Base-by-base conservation (phyloP, 2,888 invertebrate species). In the Mamestra brassicae region DNA sequence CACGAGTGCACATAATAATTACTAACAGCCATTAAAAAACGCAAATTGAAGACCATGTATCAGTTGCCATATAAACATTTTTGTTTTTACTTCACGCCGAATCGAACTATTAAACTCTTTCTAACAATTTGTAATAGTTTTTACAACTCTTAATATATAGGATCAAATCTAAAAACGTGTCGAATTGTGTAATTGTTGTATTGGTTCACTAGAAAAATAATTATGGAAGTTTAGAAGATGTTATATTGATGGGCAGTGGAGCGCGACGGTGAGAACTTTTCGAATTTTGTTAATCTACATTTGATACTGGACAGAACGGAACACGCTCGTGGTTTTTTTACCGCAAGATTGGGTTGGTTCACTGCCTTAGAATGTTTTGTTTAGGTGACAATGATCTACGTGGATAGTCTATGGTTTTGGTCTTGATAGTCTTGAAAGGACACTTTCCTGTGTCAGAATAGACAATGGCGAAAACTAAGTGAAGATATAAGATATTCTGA, bases 191-290 rank as follows among this genome's bases (percentile, higher is more conserved):
- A 95, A 95, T 95, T 93, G 94, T 93, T 93, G 93, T 95, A 96
- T 95, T 95, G 95, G 94, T 94, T 94, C 94, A 93, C 92, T 91
- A 94, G 92, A 92, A 92, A 94, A 94, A 95, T 95, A 95, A 96
- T 96, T 94, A 95, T 93, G 91, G 92, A 92, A 89, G 91, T 92
- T 92, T 90, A 88, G 88, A 89, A 90, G 94, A 93, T 90, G 92
- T 91, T 92, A 94, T 90, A 94, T 95, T 94, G 92, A 91, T 85
- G 89, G 88, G 91, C 95, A 91, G 89, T 94, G 93, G 90, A 94
- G 93, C 96, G 94, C 90, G 92, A 93, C 96, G 94, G 93, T 96
- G 96, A 95, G 96, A 96, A 96, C 94, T 90, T 93, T 94, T 94
- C 79, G 89, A 92, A 92, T 93, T 93, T 92, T 89, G 92, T 92